Evolutionary conservation across 2,888 invertebrate species (phyloP).

Genomic region (Parnassius smintheus): DNA sequence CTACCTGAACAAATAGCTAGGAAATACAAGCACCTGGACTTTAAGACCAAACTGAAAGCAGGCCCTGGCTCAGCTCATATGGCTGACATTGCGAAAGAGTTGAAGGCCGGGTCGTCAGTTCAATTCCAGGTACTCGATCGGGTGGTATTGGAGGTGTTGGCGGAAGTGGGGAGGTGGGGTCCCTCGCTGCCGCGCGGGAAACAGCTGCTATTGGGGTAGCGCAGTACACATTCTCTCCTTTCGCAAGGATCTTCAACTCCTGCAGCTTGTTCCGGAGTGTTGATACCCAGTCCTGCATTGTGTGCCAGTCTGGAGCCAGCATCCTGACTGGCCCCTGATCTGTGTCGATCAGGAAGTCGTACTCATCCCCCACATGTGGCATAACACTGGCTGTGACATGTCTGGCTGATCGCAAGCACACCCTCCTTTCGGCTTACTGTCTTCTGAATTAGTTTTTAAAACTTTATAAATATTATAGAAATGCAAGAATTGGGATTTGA

Average conservation of each 20-base stretch:
- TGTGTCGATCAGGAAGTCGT: constrained; percentile 89
- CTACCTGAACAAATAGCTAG: no score
- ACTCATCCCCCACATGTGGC: constrained; percentile 84
- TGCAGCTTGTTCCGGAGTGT: constrained; percentile 87
- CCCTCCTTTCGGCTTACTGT: constrained; percentile 62
- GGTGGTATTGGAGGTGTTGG: constrained; percentile 86
- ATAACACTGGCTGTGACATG: constrained; percentile 91
- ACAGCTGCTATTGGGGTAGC: constrained; percentile 84
- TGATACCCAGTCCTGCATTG: constrained; percentile 93
- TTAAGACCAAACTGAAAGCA: no score
- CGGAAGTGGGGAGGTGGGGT: constrained; percentile 91
- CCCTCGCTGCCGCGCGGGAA: constrained; percentile 86
- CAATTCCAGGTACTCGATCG: constrained; percentile 42
- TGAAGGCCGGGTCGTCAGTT: no score
- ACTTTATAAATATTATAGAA: no score
- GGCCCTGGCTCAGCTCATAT: no score
- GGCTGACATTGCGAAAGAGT: no score
- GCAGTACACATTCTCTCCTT: constrained; percentile 91
- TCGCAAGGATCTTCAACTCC: constrained; percentile 88
- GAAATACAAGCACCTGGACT: no score
- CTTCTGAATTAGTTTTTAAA: no score
- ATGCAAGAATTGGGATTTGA: no score
- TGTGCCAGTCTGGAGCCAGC: constrained; percentile 90
- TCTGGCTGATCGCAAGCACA: constrained; percentile 84
- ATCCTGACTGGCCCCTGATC: constrained; percentile 86